Conservation (phyloP, 2,888 invertebrate species). For the Himalopsyche tibetana region DNA sequence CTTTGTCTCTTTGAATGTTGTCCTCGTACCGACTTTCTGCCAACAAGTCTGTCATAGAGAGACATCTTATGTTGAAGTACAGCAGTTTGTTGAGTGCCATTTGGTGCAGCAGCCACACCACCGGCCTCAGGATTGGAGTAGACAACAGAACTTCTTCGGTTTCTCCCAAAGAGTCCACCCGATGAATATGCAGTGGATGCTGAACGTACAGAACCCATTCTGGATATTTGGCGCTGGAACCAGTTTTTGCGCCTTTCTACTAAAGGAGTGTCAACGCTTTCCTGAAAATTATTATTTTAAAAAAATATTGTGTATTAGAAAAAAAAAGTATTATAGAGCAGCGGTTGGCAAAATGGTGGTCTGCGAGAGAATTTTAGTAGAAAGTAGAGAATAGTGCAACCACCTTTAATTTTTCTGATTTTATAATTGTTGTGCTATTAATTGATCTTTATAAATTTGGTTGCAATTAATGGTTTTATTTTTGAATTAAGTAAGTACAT, state of each 20-base stretch:
- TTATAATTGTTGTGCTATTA: too few relatives aligned
- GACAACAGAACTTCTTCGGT: constrained; percentile 87
- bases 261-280: constrained; percentile 92
- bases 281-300: constrained; percentile 75
- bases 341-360: too few relatives aligned
- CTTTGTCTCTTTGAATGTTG: constrained; percentile 83
- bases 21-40: constrained; percentile 86
- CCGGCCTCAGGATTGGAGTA: constrained; percentile 81
- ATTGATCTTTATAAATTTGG: too few relatives aligned
- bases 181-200: constrained; percentile 92
- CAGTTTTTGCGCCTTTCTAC: constrained; percentile 91
- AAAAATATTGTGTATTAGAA: too few relatives aligned
- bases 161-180: constrained; percentile 84
- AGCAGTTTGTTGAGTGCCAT: constrained; percentile 70
- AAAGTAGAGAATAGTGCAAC: too few relatives aligned
- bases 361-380: too few relatives aligned
- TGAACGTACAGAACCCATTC: constrained; percentile 91
- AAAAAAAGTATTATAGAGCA: too few relatives aligned
- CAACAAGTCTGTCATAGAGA: constrained; percentile 88
- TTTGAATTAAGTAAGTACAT: too few relatives aligned
- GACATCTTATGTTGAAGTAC: constrained; percentile 83
- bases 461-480: too few relatives aligned
- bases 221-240: constrained; percentile 90
- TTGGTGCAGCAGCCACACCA: constrained; percentile 69
- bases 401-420: too few relatives aligned